Percentiles rank a stretch among this genome's conserved stretches.
phyloP scores from a whole-genome alignment of 2,113 vertebrate species.

The Petrocephalus microphthalmus region DNA sequence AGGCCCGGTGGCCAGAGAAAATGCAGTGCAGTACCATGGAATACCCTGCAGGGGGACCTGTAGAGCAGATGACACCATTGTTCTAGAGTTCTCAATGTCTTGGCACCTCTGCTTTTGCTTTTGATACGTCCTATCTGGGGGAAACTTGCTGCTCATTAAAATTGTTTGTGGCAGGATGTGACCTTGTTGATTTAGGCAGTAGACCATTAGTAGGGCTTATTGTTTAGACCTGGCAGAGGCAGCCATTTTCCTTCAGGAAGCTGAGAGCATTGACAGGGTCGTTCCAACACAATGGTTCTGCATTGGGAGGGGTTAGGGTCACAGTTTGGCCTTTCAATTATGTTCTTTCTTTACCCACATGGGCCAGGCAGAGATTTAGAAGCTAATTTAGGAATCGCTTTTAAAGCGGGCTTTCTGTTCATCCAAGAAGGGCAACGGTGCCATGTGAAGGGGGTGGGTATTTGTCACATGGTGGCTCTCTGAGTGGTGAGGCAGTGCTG shows the following conservation, averaged over 20 bases:
- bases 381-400: background rate
- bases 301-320: constrained; percentile 37
- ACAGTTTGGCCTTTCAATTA: constrained; percentile 42
- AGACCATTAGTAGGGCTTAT: constrained; percentile 60
- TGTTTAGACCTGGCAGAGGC: constrained; percentile 64
- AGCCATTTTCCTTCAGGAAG: constrained; percentile 71
- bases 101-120: constrained; percentile 41
- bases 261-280: constrained; percentile 42
- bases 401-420: background rate
- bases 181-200: constrained; percentile 55
- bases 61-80: background rate
- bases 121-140: constrained; percentile 52
- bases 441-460: background rate
- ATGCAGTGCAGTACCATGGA: background rate
- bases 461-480: background rate
- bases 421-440: no score
- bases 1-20: background rate
- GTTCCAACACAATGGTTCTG: constrained; percentile 57
- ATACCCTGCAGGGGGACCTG: background rate
- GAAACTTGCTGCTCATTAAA: constrained; percentile 48
- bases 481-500: background rate
- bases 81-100: constrained; percentile 29
- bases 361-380: constrained; percentile 20
- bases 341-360: constrained; percentile 10
- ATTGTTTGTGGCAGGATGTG: constrained; percentile 54